Evolutionary conservation across 2,888 invertebrate genomes (phyloP), one percentile per base, ranked within the genome.

Genomic region (Gryllus longicercus): DNA sequence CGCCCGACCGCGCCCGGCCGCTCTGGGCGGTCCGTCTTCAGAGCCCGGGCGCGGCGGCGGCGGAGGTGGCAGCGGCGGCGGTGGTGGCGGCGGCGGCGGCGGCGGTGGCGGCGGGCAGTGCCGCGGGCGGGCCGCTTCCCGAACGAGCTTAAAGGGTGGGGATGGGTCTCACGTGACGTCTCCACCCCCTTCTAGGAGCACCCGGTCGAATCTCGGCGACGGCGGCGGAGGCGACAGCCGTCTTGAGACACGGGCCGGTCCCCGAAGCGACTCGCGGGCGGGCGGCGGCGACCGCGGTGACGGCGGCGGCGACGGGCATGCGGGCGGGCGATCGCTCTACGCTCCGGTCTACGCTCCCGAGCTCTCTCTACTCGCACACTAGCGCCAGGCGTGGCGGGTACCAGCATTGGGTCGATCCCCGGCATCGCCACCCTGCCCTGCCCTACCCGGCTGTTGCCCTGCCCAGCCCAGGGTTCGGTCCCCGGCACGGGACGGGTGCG

Each of bases 11-110:
- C 63, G 63, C 63, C 14, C 38, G 38, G 38, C 63, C 63, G n/a
- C 63, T n/a, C 63, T 18, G 63, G 63, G n/a, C 63, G 63, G 63
- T 63, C 63, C 63, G 63, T 63, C 63, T 63, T 63, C 63, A n/a
- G 5, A 14, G 63, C 63, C 63, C 63, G 63, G n/a, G 63, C 63
- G 63, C 63, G 63, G 63, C 63, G 63, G 63, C 10, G 63, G 63
- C 16, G 63, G n/a, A 8, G 16, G 63, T 14, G n/a, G 63, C 14
- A 4, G 63, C 63, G 10, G n/a, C 63, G 63, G 38, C 63, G 63
- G n/a, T 3, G 16, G 63, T 10, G 63, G 63, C 14, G 63, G 63
- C 10, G 63, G 63, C 16, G 63, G n/a, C 12, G 16, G 63, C 11
- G n/a, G 63, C 14, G 16, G 63, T 14, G 63, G n/a, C 63, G 10